Base-by-base conservation (phyloP, 2,888 invertebrate genomes). In the Erpobdella octoculata region DNA sequence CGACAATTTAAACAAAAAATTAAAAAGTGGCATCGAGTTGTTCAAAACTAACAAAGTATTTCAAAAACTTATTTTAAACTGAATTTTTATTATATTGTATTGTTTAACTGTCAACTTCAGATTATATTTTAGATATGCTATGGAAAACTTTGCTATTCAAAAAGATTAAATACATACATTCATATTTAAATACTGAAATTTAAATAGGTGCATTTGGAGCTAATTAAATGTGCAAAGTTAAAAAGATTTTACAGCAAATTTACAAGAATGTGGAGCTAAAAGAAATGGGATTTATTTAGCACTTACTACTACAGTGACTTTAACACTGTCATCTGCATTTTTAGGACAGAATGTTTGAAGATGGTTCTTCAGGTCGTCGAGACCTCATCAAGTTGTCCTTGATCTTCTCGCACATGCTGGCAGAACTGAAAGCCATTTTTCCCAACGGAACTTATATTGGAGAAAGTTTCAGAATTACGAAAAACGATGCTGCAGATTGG, bases 341-440 rank as follows among this genome's bases (percentile, higher is more conserved):
- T n/a, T 95, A 95, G 80, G 95, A 96, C 79, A 93, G 93, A 93
- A 84, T 99, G 93, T 97, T 94, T 84, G 96, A 97, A 79, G 97
- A 97, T 84, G 90, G 91, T 78, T 92, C 92, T 0, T 91, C 93
- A 79, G 95, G 93, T 81, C 87, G 98, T 76, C 87, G 96, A 78
- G 28, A 28, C 84, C 86, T 99, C 80, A 98, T 95, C 69, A 98
- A 97, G 86, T 88, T 97, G 61, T 95, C 96, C 85, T 88, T 98
- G 80, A 96, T 97, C 78, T 98, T 98, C 85, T 96, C 95, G 83
- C 98, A 98, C 87, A 98, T 99, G 96, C 87, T 98, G 78, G 94
- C 95, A 82, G 98, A 99, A 86, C 86, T 99, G 76, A 97, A 97
- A 85, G 96, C 98, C 48, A 90, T 97, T 80, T 98, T 97, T 84